A percentile compares a stretch with the other conserved stretches of the same genome.
phyloP scores from a whole-genome alignment of 2,797 vertebrate genomes.

The Scyliorhinus canicula region DNA sequence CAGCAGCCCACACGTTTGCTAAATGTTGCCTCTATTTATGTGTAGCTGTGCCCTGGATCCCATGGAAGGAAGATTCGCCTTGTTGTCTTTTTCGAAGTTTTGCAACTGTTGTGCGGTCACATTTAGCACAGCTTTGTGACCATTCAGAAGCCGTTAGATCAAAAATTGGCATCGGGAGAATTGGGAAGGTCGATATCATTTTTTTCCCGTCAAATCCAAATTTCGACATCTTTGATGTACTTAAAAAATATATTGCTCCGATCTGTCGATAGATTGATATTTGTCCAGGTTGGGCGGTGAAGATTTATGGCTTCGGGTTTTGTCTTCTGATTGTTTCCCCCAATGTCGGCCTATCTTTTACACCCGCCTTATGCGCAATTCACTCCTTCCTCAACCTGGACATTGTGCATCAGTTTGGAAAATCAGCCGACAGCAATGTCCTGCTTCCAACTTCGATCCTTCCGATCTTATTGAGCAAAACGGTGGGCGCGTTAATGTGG shows the following conservation, averaged over 20 bases:
- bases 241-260: neutral
- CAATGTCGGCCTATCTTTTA: neutral
- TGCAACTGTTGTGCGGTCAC: neutral
- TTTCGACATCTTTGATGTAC: slow-evolving; percentile 3
- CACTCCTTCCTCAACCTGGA: neutral
- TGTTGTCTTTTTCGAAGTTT: too few relatives aligned
- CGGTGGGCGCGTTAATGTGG: neutral
- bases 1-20: neutral
- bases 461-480: neutral
- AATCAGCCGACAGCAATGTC: neutral
- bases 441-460: neutral
- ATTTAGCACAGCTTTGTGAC: neutral
- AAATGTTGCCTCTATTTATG: neutral
- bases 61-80: too few relatives aligned
- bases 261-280: neutral
- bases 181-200: neutral
- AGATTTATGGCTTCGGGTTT: neutral
- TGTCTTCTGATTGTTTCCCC: neutral
- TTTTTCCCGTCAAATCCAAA: slow-evolving; percentile 6
- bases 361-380: neutral
- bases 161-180: slow-evolving; percentile 9
- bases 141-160: slow-evolving; percentile 15
- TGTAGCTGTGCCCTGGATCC: too few relatives aligned
- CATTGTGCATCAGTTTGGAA: neutral
- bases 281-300: neutral